Percentiles rank a stretch among this genome's conserved stretches.
phyloP scores from a whole-genome alignment of 1,140 invertebrate species.

The Magallana gigas region DNA sequence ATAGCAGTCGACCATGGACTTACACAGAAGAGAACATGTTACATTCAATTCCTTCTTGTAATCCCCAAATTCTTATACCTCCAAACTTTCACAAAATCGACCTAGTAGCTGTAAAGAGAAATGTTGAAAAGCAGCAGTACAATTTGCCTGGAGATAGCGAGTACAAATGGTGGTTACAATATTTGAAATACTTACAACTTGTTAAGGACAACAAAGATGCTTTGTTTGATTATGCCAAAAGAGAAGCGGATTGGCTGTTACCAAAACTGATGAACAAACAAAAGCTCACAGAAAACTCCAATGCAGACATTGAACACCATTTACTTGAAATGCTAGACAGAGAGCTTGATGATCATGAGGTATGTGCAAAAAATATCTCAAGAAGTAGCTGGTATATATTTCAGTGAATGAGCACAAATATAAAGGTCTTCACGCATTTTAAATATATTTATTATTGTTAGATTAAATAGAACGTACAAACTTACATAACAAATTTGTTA shows the following conservation, averaged over 20 bases:
- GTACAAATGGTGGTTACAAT: neutral
- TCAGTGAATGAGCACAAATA: neutral
- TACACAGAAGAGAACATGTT: neutral
- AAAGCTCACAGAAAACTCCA: neutral
- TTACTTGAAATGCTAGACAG: neutral
- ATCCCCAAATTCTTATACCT: neutral
- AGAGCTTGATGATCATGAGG: neutral
- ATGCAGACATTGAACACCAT: neutral
- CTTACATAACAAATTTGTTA: neutral
- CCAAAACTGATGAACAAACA: neutral
- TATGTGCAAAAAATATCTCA: neutral
- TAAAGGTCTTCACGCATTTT: neutral
- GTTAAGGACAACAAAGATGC: neutral
- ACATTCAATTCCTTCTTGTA: neutral
- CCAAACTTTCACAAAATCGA: neutral
- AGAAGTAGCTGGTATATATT: neutral
- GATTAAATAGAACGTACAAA: neutral
- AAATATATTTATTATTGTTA: neutral
- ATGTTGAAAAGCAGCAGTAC: neutral
- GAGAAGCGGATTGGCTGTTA: neutral
- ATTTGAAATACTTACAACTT: neutral
- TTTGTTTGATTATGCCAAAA: neutral
- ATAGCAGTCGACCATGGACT: constrained; percentile 8
- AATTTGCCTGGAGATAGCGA: neutral
- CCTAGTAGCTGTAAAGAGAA: neutral